These are phyloP conservation scores for Steinernema khuongi DNA, from an alignment of 1,140 invertebrate species.

Conservation along the genomic window DNA sequence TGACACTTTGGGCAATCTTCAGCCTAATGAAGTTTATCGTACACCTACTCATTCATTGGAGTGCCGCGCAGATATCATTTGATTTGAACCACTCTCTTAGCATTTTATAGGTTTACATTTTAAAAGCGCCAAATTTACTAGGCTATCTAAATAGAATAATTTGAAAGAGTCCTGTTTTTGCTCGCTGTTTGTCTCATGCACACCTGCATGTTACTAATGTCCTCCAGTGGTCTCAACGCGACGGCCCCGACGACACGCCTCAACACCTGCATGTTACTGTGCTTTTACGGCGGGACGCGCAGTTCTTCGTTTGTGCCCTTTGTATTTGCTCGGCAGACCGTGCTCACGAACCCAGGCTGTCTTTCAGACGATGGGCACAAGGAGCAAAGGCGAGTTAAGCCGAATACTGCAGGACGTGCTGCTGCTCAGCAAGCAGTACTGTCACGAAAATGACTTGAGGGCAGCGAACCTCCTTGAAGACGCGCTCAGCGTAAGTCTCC, in stretches of 20 bases:
- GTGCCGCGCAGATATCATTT: too few relatives aligned
- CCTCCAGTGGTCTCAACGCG: background rate
- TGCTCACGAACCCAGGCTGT: background rate
- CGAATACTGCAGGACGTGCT: background rate
- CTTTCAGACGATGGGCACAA: background rate
- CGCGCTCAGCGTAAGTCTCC: background rate
- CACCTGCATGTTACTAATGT: background rate
- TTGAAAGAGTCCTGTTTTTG: too few relatives aligned
- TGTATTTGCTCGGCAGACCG: background rate
- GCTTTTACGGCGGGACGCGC: slow-evolving; percentile 13
- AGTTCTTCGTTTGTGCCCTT: background rate
- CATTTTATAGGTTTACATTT: too few relatives aligned
- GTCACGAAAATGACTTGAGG: background rate
- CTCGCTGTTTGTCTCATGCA: too few relatives aligned
- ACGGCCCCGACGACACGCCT: background rate
- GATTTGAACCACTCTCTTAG: too few relatives aligned
- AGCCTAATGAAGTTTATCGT: background rate
- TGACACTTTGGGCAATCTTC: too few relatives aligned
- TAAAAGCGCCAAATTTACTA: too few relatives aligned
- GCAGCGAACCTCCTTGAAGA: background rate
- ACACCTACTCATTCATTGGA: too few relatives aligned
- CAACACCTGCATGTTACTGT: background rate
- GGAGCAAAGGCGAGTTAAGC: background rate
- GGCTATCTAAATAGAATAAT: too few relatives aligned
- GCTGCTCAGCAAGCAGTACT: background rate